Percentiles rank a stretch among this genome's conserved stretches.
These are phyloP conservation scores for Leptopterna dolabrata DNA, from an alignment of 2,888 invertebrate genomes.

Conservation along the genomic window DNA sequence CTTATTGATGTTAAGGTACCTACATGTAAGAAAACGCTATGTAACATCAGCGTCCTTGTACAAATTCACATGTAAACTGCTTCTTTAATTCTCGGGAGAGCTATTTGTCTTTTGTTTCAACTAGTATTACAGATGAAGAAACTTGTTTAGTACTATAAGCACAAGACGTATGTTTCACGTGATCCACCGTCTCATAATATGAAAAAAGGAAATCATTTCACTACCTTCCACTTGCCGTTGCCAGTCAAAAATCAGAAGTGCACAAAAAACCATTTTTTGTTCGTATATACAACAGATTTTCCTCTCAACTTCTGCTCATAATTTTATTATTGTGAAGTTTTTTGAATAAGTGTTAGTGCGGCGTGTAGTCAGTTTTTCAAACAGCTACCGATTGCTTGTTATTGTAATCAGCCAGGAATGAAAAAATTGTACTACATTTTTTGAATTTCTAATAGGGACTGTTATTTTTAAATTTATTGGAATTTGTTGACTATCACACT, in stretches of 20 bases:
- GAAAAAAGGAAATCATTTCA: too few relatives aligned
- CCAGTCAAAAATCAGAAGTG: too few relatives aligned
- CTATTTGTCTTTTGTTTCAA: neutral
- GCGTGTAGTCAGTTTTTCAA: neutral
- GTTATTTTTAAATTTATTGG: neutral
- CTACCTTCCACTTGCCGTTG: too few relatives aligned
- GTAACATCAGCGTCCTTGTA: neutral
- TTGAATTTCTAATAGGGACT: neutral
- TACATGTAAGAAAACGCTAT: neutral
- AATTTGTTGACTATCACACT: neutral
- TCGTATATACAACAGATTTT: too few relatives aligned
- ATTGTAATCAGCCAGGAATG: neutral
- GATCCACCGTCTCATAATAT: too few relatives aligned
- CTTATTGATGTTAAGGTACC: neutral
- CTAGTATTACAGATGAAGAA: neutral
- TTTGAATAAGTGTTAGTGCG: slow-evolving; percentile 1
- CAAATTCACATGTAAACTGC: neutral
- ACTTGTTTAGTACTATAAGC: neutral
- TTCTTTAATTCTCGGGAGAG: neutral
- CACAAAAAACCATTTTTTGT: too few relatives aligned
- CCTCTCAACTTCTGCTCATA: too few relatives aligned
- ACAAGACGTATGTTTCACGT: neutral
- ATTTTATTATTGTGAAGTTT: neutral
- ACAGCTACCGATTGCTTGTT: neutral
- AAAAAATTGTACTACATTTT: neutral